phyloP scores from a whole-genome alignment of 2,113 vertebrate genomes.

The Narcine bancroftii region DNA sequence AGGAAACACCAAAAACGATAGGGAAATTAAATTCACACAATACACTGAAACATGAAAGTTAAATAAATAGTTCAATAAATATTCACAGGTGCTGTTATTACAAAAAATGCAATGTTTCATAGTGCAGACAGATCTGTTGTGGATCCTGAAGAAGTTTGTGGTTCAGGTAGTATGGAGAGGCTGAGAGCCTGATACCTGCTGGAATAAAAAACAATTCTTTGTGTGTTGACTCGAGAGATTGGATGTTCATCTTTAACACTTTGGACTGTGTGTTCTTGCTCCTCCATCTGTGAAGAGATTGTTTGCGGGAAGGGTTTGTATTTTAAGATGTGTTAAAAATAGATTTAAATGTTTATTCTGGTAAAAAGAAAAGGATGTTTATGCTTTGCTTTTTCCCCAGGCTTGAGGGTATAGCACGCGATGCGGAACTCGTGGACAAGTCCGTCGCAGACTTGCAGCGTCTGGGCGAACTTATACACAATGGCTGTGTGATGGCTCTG shows the following conservation, averaged over 20 bases:
- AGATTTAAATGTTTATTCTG: not conserved
- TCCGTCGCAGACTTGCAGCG: constrained; percentile 89
- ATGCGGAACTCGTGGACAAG: constrained; percentile 97
- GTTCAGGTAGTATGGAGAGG: too few relatives aligned
- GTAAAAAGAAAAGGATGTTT: not conserved
- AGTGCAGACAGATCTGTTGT: too few relatives aligned
- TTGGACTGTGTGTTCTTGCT: not conserved
- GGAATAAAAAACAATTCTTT: too few relatives aligned
- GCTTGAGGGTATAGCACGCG: constrained; percentile 86
- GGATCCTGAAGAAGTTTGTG: too few relatives aligned
- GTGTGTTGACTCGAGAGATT: too few relatives aligned
- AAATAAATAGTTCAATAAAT: too few relatives aligned
- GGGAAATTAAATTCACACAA: too few relatives aligned
- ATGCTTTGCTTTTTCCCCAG: constrained; percentile 48
- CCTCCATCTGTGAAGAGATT: not conserved
- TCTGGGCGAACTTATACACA: constrained; percentile 85
- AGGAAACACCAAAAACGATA: too few relatives aligned
- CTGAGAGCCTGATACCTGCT: too few relatives aligned
- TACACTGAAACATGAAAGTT: too few relatives aligned
- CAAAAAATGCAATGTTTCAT: too few relatives aligned
- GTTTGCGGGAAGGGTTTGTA: not conserved
- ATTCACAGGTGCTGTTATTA: too few relatives aligned
- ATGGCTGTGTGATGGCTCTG: constrained; percentile 80
- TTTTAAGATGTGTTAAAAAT: not conserved
- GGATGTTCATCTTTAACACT: not conserved